Evolutionary conservation across 2,113 vertebrate species (phyloP).

Genomic region (Sinocyclocheilus maitianheensis): DNA sequence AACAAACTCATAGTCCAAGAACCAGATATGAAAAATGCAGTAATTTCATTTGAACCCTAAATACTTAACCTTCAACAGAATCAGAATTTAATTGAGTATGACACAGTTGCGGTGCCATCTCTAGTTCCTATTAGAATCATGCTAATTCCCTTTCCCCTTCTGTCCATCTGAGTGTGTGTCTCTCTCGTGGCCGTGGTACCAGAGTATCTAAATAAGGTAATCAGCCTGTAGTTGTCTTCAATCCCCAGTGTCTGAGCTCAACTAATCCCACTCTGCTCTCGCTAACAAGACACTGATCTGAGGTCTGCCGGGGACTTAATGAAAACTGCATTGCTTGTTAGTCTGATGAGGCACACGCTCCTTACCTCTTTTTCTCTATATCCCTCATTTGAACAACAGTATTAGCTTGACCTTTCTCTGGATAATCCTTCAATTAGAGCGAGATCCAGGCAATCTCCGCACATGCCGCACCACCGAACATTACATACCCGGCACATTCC

Average conservation of each 20-base stretch:
- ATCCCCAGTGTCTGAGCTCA: conserved; percentile 50
- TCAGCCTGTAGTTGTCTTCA: conserved; percentile 55
- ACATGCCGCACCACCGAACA: neutral
- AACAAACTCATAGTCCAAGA: no score
- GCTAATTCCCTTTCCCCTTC: no score
- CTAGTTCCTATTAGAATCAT: no score
- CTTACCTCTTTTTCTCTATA: conserved; percentile 7
- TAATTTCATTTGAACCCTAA: no score
- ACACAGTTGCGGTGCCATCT: no score
- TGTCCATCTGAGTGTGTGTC: no score
- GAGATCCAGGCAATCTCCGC: conserved; percentile 25
- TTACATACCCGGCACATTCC: neutral
- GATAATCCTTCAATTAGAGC: conserved; percentile 56
- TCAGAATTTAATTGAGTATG: no score
- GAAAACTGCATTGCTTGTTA: conserved; percentile 44
- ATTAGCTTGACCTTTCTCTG: conserved; percentile 38
- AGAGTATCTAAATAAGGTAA: conserved; percentile 59
- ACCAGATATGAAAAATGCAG: no score
- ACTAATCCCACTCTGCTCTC: conserved; percentile 52
- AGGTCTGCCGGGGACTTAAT: conserved; percentile 38
- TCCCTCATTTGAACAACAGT: conserved; percentile 51
- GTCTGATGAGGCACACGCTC: conserved; percentile 34
- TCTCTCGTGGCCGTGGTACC: neutral
- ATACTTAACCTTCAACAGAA: no score
- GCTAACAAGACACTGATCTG: conserved; percentile 29